A percentile compares a stretch with the other conserved stretches of the same genome.
phyloP scores from a whole-genome alignment of 1,140 invertebrate genomes.

The Contarinia nasturtii region DNA sequence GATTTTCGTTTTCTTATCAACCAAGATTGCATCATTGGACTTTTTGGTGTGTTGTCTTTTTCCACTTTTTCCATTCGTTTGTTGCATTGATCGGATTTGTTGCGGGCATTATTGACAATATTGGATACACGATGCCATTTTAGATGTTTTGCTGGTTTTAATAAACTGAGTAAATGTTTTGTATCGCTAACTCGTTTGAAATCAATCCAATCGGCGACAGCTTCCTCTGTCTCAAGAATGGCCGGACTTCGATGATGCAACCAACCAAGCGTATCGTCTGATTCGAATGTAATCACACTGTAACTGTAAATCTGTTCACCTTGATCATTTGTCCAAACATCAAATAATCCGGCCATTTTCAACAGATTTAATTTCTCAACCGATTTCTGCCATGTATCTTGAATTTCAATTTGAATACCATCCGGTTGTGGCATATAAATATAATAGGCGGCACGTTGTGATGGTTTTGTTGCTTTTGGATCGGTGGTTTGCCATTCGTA shows the following conservation, averaged over 20 bases:
- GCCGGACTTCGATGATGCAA: constrained; percentile 67
- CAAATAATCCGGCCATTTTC: constrained; percentile 60
- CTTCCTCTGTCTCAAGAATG: constrained; percentile 44
- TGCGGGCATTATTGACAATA: constrained; percentile 48
- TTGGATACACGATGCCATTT: constrained; percentile 49
- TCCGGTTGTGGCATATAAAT: constrained; percentile 43
- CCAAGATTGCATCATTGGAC: no score
- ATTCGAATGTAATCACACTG: constrained; percentile 57
- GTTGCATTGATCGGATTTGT: constrained; percentile 48
- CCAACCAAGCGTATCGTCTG: constrained; percentile 45
- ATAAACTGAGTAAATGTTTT: constrained; percentile 29
- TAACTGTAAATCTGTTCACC: constrained; percentile 49
- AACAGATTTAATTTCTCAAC: constrained; percentile 44
- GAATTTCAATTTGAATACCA: constrained; percentile 33
- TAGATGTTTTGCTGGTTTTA: constrained; percentile 32
- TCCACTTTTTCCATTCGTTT: constrained; percentile 22
- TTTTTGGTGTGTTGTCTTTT: no score
- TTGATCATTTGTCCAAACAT: constrained; percentile 39
- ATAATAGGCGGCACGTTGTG: constrained; percentile 33
- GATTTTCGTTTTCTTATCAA: no score
- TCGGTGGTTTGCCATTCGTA: constrained; percentile 70
- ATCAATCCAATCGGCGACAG: constrained; percentile 54
- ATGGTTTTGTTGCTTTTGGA: constrained; percentile 44
- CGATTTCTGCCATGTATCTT: constrained; percentile 30
- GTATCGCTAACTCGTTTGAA: constrained; percentile 29